Base-by-base conservation (phyloP, 1,140 invertebrate species). In the Penaeus chinensis region DNA sequence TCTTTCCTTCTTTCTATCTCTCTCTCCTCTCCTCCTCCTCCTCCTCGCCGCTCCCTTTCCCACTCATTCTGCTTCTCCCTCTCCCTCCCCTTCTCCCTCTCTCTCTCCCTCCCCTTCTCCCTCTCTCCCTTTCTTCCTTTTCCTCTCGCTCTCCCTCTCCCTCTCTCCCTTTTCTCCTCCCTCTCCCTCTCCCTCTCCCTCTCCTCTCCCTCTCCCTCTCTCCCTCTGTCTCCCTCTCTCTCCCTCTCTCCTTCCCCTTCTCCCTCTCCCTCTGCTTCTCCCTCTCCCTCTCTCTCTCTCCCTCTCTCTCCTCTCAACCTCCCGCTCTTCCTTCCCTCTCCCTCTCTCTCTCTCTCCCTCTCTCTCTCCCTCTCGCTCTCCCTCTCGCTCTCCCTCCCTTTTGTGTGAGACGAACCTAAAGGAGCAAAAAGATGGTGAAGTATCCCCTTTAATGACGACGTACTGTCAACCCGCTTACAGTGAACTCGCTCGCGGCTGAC, bases 1-100 rank as follows among this genome's bases (percentile, higher is more conserved):
- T n/a, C 61, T 62, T 37, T 76, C 47, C 13, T 20, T 37, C 18
- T 22, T 10, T 22, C n/a, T 54, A 20, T 54, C 13, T 54, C 77
- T 32, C 32, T 60, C 62, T 82, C 80, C 80, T 66, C 80, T 63
- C 66, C 63, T 37, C 47, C 63, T n/a, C 27, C 61, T 32, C 47
- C 47, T 61, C 22, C 27, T 66, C 20, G 20, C 24, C 80, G 20
- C 19, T 62, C 22, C n/a, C 54, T 54, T 16, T 32, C 32, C 24
- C 18, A 8, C 32, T 61, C 60, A 18, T 47, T 42, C 8, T 27
- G 11, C 76, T 78, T 27, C 32, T 42, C 2, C 10, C 19, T 37
- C 4, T 42, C 47, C 10, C 54, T 47, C 18, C 47, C 76, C 10
- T 19, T 32, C 32, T 37, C 47, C 60, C 24, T 42, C 54, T 16